Evolutionary conservation across 2,888 invertebrate genomes (phyloP), one percentile per base, ranked within the genome.

Genomic region (Lamellibrachia satsuma): DNA sequence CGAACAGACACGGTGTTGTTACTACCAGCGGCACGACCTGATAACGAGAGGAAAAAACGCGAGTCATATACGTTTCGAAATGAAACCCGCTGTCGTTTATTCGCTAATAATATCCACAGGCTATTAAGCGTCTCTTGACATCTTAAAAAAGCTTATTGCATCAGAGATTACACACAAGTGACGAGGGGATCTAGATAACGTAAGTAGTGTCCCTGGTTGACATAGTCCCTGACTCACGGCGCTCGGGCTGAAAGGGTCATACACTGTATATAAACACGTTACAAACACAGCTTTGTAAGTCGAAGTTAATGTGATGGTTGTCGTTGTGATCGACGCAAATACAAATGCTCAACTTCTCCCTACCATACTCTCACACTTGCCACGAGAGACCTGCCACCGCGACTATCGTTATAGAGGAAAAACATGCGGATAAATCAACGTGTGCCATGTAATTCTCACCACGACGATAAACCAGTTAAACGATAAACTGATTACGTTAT

Each of bases 191-290:
- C 3, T 75, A 75, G 22, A 75, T 15, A 15, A 22, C 15, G 3
- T 75, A 75, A 75, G 75, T 75, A 75, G 75, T 75, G n/a, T 22
- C n/a, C 75, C 75, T 75, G 75, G 22, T 75, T 75, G 75, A 75
- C 75, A 75, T 75, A n/a, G 15, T 75, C 75, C 22, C 75, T 6
- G 22, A 15, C 22, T 3, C 6, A 75, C 75, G 75, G 6, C 22
- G 22, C 22, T 15, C 22, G 75, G 75, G 6, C 22, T 55, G 8
- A 6, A 75, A 75, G n/a, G 75, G 75, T 22, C 75, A 75, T 11
- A 75, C 39, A 39, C 39, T 39, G 39, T 39, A 39, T 22, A 75
- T 75, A 75, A 75, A 75, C 75, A 75, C 22, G 75, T 22, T n/a
- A 75, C 15, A 75, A 75, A 75, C 75, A 75, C 15, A 22, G 75